Conservation (phyloP, 2,113 vertebrate species). For the Rhea pennata region DNA sequence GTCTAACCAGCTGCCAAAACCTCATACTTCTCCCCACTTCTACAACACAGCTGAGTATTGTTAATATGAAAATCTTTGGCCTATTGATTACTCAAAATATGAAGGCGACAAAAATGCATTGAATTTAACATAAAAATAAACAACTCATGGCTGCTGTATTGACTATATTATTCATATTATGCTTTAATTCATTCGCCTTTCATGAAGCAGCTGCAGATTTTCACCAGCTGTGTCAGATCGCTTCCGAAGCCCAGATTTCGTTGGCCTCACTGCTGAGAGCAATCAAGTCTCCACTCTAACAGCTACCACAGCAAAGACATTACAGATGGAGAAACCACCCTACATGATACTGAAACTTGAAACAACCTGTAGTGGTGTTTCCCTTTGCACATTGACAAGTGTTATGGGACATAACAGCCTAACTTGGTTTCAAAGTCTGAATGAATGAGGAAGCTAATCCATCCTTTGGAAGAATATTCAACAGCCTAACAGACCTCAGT, state of each 20-base stretch:
- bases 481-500: background rate
- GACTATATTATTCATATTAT: conserved; percentile 63
- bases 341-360: background rate
- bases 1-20: conserved; percentile 20
- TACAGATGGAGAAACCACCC: background rate
- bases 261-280: background rate
- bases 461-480: background rate
- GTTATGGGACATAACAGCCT: background rate
- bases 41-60: conserved; percentile 58
- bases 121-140: conserved; percentile 75
- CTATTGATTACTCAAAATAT: conserved; percentile 69
- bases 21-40: background rate
- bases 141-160: conserved; percentile 64
- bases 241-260: background rate
- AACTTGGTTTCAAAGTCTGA: background rate
- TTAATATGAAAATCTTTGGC: conserved; percentile 67
- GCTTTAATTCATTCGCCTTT: conserved; percentile 48
- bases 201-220: background rate
- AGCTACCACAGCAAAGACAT: background rate
- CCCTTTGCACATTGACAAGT: background rate
- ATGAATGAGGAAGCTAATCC: background rate
- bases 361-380: fast-evolving
- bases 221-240: background rate
- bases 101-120: conserved; percentile 65
- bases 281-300: background rate